Percentiles rank a stretch among this genome's conserved stretches.
These are phyloP conservation scores for Ips typographus DNA, from an alignment of 1,140 invertebrate species.

Conservation along the genomic window DNA sequence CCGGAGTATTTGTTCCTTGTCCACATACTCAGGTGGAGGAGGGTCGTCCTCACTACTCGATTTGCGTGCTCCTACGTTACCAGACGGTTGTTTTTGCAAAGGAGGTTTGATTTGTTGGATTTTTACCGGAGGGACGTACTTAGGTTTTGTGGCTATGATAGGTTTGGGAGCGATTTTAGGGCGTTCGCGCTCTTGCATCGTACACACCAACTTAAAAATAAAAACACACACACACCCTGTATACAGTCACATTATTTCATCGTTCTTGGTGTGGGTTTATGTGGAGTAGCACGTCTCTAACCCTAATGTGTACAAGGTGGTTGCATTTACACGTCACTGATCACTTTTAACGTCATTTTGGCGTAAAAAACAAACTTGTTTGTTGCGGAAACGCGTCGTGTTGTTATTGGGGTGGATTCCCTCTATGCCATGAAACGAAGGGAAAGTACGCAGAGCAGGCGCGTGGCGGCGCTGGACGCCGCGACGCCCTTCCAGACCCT, in stretches of 20 bases:
- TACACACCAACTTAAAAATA: constrained; percentile 7
- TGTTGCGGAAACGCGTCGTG: too few relatives aligned
- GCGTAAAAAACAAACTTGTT: too few relatives aligned
- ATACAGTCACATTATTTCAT: not conserved
- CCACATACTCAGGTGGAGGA: constrained; percentile 3
- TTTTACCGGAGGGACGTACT: constrained; percentile 49
- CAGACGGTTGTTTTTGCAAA: not conserved
- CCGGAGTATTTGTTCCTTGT: constrained; percentile 4
- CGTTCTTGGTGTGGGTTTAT: not conserved
- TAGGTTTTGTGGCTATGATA: constrained; percentile 49
- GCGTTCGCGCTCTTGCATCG: constrained; percentile 46
- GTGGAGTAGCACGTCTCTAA: constrained; percentile 9
- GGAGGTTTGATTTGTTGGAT: constrained; percentile 23
- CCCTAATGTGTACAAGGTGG: too few relatives aligned
- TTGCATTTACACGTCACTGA: too few relatives aligned
- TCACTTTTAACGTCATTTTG: too few relatives aligned
- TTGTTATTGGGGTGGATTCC: constrained; percentile 47
- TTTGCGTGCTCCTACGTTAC: not conserved
- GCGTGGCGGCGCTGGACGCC: constrained; percentile 48
- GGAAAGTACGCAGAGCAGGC: constrained; percentile 30
- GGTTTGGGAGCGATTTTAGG: constrained; percentile 51
- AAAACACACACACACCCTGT: not conserved
- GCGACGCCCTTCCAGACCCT: constrained; percentile 33
- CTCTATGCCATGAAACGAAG: not conserved
- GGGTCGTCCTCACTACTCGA: not conserved